phyloP scores from a whole-genome alignment of 2,797 vertebrate genomes.

The Heteromormyrus szaboi region DNA sequence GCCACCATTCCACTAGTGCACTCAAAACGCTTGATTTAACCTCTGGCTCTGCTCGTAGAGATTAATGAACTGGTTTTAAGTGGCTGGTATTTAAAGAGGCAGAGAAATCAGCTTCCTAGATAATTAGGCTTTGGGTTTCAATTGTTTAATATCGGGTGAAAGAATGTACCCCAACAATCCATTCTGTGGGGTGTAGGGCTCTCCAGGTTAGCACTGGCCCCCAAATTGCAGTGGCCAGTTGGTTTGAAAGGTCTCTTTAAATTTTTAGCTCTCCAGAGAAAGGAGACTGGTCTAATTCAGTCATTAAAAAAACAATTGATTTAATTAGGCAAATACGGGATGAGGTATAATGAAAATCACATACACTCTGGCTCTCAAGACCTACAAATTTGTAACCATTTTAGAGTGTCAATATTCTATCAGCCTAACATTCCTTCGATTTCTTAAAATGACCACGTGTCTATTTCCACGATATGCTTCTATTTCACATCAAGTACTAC shows the following conservation, averaged over 20 bases:
- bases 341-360: not conserved
- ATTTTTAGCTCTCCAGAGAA: conserved; percentile 3
- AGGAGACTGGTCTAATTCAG: conserved; percentile 17
- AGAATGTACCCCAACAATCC: conserved; percentile 19
- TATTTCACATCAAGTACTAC: not conserved
- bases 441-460: not conserved
- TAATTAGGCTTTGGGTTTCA: conserved; percentile 10
- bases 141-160: conserved; percentile 22
- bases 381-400: not conserved
- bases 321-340: conserved; percentile 13
- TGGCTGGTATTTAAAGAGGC: conserved; percentile 11
- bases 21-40: conserved; percentile 18
- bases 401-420: not conserved
- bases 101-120: not conserved
- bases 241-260: conserved; percentile 22
- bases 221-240: not conserved
- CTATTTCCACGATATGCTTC: not conserved
- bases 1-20: not conserved
- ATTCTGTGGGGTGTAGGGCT: conserved; percentile 4
- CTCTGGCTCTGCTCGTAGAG: conserved; percentile 17
- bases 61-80: conserved; percentile 22
- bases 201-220: conserved; percentile 14
- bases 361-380: not conserved
- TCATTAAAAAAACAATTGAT: not conserved
- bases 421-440: not conserved